A percentile compares a stretch with the other conserved stretches of the same genome.
phyloP scores from a whole-genome alignment of 2,888 invertebrate species.

The Augiades crinisus region DNA sequence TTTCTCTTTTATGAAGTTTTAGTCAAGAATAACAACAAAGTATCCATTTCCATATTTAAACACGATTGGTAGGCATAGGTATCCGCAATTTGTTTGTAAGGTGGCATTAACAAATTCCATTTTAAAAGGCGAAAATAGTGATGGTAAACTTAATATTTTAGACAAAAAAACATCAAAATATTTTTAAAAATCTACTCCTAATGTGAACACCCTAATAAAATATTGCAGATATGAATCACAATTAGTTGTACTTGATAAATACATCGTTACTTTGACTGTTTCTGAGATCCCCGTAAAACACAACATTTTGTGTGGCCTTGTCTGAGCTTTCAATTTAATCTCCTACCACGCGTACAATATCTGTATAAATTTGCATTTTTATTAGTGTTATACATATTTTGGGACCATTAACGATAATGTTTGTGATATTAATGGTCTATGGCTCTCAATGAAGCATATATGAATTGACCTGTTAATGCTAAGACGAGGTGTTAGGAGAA shows the following conservation, averaged over 20 bases:
- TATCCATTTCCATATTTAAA: too few species aligned
- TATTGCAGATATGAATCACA: too few species aligned
- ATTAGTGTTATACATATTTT: slow-evolving; percentile 50
- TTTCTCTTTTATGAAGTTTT: too few species aligned
- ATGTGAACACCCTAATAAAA: too few species aligned
- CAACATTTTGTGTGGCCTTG: slow-evolving; percentile 7
- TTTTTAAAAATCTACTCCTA: too few species aligned
- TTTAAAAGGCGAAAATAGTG: too few species aligned
- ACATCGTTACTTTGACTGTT: not conserved
- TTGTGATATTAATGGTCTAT: slow-evolving; percentile 3
- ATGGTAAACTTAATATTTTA: too few species aligned
- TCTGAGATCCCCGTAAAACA: slow-evolving; percentile 4
- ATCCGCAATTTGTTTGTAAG: too few species aligned
- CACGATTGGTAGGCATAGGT: too few species aligned
- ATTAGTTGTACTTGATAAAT: not conserved
- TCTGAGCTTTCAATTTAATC: slow-evolving; percentile 27
- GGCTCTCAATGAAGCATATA: slow-evolving; percentile 29
- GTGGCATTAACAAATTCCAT: too few species aligned
- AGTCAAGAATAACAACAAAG: too few species aligned
- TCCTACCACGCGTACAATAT: slow-evolving; percentile 42
- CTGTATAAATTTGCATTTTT: slow-evolving; percentile 59
- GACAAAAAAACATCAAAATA: too few species aligned
- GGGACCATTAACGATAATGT: slow-evolving; percentile 37
- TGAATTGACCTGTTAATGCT: slow-evolving; percentile 24
- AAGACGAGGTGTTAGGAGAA: slow-evolving; percentile 10